phyloP scores from a whole-genome alignment of 2,888 invertebrate genomes.

The Sphaerophoria rueppellii region DNA sequence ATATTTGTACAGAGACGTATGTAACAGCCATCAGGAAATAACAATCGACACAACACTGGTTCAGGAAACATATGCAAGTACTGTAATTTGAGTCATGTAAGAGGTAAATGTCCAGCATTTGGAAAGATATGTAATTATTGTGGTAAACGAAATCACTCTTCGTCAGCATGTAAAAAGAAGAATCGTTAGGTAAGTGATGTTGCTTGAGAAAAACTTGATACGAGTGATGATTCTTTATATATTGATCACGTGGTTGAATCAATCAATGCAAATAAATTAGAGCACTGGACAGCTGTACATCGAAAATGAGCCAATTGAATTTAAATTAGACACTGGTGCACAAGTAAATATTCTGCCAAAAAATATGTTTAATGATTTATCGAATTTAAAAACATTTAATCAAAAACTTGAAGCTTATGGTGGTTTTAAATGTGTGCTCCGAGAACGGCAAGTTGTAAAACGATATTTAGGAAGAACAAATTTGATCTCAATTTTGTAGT shows the following conservation, averaged over 20 bases:
- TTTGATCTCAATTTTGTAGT: slow-evolving; percentile 11
- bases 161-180: slow-evolving; percentile 2
- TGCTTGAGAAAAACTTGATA: slow-evolving; percentile 24
- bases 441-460: neutral
- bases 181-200: slow-evolving; percentile 18
- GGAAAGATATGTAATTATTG: neutral
- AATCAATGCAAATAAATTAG: too few species aligned
- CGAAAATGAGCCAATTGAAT: slow-evolving; percentile 31
- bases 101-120: too few species aligned
- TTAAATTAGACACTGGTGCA: slow-evolving; percentile 19
- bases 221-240: slow-evolving; percentile 24
- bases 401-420: slow-evolving; percentile 10
- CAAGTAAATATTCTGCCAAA: slow-evolving; percentile 25
- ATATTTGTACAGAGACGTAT: neutral
- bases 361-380: slow-evolving; percentile 4
- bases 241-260: slow-evolving; percentile 28
- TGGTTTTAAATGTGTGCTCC: slow-evolving; percentile 16
- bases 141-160: slow-evolving; percentile 6
- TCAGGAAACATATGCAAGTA: slow-evolving; percentile 13
- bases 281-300: too few species aligned
- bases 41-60: neutral
- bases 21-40: neutral
- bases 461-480: neutral
- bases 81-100: neutral
- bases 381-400: slow-evolving; percentile 8